Evolutionary conservation across 2,113 vertebrate species (phyloP).

Genomic region (Ranitomeya imitator): DNA sequence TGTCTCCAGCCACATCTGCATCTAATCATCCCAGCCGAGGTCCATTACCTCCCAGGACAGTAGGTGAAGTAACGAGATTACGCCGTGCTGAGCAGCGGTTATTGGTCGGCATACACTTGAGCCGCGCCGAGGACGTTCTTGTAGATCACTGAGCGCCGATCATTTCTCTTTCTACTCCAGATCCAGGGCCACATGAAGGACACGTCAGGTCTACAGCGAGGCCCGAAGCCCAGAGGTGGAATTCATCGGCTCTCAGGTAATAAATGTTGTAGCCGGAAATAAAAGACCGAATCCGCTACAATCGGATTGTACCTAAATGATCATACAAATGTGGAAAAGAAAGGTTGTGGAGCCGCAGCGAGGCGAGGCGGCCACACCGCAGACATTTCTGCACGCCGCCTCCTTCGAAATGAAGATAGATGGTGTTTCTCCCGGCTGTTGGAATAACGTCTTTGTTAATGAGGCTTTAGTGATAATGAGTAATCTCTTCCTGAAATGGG

Average conservation of each 20-base stretch:
- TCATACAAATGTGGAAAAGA: constrained; percentile 32
- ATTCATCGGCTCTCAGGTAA: constrained; percentile 14
- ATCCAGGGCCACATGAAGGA: constrained; percentile 18
- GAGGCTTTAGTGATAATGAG: constrained; percentile 15
- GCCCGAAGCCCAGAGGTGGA: not conserved
- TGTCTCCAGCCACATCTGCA: not conserved
- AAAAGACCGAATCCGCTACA: not conserved
- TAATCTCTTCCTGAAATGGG: not conserved
- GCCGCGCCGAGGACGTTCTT: constrained; percentile 42
- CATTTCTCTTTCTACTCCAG: constrained; percentile 4
- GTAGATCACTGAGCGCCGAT: constrained; percentile 40
- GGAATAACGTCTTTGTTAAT: constrained; percentile 28
- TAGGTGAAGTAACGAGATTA: constrained; percentile 53
- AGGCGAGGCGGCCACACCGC: not conserved
- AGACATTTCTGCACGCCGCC: not conserved
- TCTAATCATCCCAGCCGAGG: constrained; percentile 12
- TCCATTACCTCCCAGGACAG: constrained; percentile 41
- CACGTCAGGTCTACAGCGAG: constrained; percentile 4
- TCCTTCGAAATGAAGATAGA: constrained; percentile 20
- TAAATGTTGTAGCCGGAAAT: constrained; percentile 11
- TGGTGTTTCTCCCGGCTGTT: not conserved
- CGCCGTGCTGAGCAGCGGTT: constrained; percentile 32
- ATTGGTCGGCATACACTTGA: constrained; percentile 53
- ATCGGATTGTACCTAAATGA: not conserved
- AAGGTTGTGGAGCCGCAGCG: not conserved